Percentiles rank a stretch among this genome's conserved stretches.
Conservation (phyloP, 2,797 vertebrate genomes). For the Leptatherina wallacei region DNA sequence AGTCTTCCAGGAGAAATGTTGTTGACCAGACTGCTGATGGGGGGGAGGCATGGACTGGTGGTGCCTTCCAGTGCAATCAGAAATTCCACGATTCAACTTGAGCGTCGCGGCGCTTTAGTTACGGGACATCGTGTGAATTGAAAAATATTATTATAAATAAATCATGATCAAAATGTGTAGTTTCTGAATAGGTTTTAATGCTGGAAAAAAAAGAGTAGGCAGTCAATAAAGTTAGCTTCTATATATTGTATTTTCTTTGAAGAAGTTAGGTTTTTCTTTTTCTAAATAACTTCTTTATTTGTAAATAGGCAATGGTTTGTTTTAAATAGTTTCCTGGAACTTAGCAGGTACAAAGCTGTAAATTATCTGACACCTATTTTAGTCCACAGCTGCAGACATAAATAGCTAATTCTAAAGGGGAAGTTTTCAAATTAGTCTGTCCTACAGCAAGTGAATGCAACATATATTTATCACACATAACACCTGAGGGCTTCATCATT, state of each 20-base stretch:
- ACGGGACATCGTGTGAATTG: neutral
- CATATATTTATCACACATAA: neutral
- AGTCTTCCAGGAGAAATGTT: conserved; percentile 42
- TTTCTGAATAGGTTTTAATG: neutral
- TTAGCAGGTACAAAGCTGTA: neutral
- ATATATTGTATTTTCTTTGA: neutral
- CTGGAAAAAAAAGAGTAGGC: neutral
- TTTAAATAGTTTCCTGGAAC: neutral
- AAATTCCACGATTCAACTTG: conserved; percentile 28
- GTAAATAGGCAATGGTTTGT: neutral
- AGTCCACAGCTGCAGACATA: neutral
- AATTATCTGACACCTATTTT: neutral
- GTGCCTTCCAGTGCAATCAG: conserved; percentile 61
- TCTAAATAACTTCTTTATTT: neutral
- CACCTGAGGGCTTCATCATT: conserved; percentile 22
- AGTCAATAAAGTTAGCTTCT: neutral
- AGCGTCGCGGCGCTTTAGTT: conserved; percentile 6
- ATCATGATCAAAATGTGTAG: no score
- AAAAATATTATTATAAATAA: no score
- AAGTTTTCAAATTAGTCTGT: neutral
- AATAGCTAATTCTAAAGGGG: neutral
- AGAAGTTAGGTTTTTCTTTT: neutral
- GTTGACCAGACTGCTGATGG: conserved; percentile 57
- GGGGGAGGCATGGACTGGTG: conserved; percentile 43
- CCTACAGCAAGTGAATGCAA: neutral